Evolutionary conservation across 2,888 invertebrate species (phyloP), one percentile per base, ranked within the genome.

Genomic region (Lathronympha strigana): DNA sequence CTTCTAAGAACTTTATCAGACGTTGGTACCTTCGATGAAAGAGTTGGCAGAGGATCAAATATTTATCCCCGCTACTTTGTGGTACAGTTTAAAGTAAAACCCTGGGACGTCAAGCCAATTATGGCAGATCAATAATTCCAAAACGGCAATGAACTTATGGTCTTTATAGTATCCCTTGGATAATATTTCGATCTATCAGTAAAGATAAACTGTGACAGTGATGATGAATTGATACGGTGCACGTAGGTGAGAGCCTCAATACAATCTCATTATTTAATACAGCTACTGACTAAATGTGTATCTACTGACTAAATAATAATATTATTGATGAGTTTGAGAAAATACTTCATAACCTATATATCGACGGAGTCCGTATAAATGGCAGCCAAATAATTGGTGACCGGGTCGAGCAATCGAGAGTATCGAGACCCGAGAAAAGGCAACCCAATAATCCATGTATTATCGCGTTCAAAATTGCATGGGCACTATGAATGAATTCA

Each of bases 11-110:
- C 33, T 33, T 43, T 33, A 33, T 63, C 49, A 57, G 49, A 63
- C 23, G 47, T 36, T 36, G 19, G 28, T 31, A 43, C 58, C 43
- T 54, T 43, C 25, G 5, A 28, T 43, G 33, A 28, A 13, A 51
- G 51, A 53, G 36, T 60, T 64, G 64, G 51, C 64, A 60, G 43
- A 51, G 45, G 47, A 58, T 64, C 64, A 64, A 64, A 58, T 36
- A 60, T 64, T 58, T 51, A 53, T 60, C 45, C 17, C 28, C 6
- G 36, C 36, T 28, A 53, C 53, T 62, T 45, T 17, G 23, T 51
- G 25, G 63, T 33, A 43, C 25, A 40, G 57, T 43, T 57, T 63
- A 43, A 50, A 57, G 40, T 21, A 23, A 36, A 47, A 25, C 25
- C 55, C 40, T 25, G 25, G 45, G 21, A 50, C 57, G 19, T 47